Conservation (phyloP, 2,888 invertebrate species). For the Altica lythri region DNA sequence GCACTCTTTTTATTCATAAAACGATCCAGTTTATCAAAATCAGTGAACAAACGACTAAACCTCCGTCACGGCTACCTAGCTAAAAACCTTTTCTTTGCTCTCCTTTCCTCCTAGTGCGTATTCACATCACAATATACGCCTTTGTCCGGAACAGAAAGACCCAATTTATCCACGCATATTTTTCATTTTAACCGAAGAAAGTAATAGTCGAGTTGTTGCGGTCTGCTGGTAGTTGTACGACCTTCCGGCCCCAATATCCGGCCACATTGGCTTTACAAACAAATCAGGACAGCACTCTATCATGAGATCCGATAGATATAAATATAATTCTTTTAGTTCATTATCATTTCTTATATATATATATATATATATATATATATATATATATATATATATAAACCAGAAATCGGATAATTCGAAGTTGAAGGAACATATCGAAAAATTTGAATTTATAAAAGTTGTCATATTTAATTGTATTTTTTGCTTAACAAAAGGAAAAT, state of each 20-base stretch:
- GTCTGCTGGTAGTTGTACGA: slow-evolving; percentile 37
- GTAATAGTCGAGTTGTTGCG: slow-evolving; percentile 41
- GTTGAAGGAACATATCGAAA: too few relatives aligned
- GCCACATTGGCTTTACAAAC: slow-evolving; percentile 36
- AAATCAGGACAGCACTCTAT: slow-evolving; percentile 27
- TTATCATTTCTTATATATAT: background rate
- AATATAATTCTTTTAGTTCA: too few relatives aligned
- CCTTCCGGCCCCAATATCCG: slow-evolving; percentile 47
- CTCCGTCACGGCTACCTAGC: slow-evolving; percentile 18
- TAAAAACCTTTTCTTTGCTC: slow-evolving; percentile 21
- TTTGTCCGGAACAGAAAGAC: slow-evolving; percentile 34
- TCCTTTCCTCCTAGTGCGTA: background rate
- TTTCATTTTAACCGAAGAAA: slow-evolving; percentile 46
- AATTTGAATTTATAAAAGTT: too few relatives aligned
- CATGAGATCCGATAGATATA: too few relatives aligned
- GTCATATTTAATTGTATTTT: too few relatives aligned
- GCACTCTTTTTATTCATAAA: slow-evolving; percentile 16
- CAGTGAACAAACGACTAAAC: slow-evolving; percentile 19
- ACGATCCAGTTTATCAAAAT: slow-evolving; percentile 24
- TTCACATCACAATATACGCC: slow-evolving; percentile 24
- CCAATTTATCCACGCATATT: slow-evolving; percentile 47
- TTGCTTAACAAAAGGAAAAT: too few relatives aligned
- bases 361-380: too few relatives aligned
- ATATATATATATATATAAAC: too few relatives aligned
- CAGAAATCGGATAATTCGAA: too few relatives aligned